These are phyloP conservation scores for Megaptera novaeangliae DNA, from an alignment of 2,113 vertebrate genomes.

Conservation along the genomic window DNA sequence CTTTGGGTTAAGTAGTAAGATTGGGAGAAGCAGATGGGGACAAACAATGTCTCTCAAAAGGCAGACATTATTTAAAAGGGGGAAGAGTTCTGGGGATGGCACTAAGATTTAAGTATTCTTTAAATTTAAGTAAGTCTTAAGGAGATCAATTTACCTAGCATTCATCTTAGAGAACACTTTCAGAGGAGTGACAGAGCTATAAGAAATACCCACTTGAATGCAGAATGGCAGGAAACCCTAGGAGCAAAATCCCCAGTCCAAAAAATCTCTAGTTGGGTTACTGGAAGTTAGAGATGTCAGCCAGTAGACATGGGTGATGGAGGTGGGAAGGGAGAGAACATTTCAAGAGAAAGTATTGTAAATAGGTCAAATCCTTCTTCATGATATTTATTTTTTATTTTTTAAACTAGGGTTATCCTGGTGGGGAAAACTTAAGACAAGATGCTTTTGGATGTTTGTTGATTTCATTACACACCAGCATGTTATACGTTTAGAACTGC, in stretches of 20 bases:
- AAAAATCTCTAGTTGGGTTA: neutral
- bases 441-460: neutral
- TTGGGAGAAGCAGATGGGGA: neutral
- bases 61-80: neutral
- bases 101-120: neutral
- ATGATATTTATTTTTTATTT: neutral
- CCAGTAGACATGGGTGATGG: too few relatives aligned
- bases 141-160: neutral
- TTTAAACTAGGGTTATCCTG: neutral
- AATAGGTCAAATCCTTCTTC: neutral
- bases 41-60: neutral
- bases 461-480: neutral
- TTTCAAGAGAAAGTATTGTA: constrained; percentile 2
- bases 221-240: neutral
- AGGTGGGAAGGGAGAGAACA: neutral
- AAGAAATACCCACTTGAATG: neutral
- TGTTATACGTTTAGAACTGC: neutral
- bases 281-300: neutral
- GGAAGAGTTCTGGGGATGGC: neutral
- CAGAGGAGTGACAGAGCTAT: neutral
- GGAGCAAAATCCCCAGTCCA: neutral
- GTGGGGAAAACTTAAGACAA: neutral
- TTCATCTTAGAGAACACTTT: neutral
- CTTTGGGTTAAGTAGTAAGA: neutral
- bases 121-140: neutral